Evolutionary conservation across 2,888 invertebrate species (phyloP).

Genomic region (Drosophila pegasa): DNA sequence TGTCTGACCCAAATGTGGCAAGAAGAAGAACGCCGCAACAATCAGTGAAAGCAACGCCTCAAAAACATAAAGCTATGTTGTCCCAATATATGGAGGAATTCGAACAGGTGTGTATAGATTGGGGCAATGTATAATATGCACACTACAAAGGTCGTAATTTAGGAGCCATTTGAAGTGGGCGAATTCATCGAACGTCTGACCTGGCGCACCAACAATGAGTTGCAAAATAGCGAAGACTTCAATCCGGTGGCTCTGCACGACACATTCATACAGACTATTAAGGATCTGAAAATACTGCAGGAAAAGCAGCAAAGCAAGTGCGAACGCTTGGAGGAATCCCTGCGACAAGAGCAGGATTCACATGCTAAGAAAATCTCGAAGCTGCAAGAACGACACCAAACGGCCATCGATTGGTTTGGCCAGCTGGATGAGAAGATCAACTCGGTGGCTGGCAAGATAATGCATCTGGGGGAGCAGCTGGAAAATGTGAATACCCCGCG

Average conservation of each 20-base stretch:
- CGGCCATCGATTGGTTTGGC: conserved; percentile 94
- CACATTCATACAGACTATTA: conserved; percentile 96
- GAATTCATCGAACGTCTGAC: conserved; percentile 99
- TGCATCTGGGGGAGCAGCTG: conserved; percentile 99
- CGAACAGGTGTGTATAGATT: conserved; percentile 88
- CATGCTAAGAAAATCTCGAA: conserved; percentile 93
- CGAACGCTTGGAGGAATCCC: conserved; percentile 91
- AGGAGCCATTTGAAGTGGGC: conserved; percentile 98
- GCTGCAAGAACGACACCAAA: conserved; percentile 94
- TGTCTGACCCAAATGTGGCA: conserved; percentile 11
- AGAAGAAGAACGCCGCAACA: conserved; percentile 29
- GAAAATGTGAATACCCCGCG: conserved; percentile 98
- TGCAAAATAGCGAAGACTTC: conserved; percentile 88
- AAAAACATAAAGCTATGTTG: conserved; percentile 87
- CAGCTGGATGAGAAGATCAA: conserved; percentile 98
- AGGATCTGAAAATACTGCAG: conserved; percentile 91
- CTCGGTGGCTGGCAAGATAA: conserved; percentile 97
- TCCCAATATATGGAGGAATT: conserved; percentile 94
- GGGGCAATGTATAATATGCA: conserved; percentile 16
- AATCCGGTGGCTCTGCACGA: conserved; percentile 95
- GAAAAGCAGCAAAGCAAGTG: conserved; percentile 95
- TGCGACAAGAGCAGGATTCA: conserved; percentile 93
- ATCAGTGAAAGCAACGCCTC: conserved; percentile 56
- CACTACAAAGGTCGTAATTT: not conserved
- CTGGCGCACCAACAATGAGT: conserved; percentile 94